Base-by-base conservation (phyloP, 2,113 vertebrate genomes). In the Hylia prasina region DNA sequence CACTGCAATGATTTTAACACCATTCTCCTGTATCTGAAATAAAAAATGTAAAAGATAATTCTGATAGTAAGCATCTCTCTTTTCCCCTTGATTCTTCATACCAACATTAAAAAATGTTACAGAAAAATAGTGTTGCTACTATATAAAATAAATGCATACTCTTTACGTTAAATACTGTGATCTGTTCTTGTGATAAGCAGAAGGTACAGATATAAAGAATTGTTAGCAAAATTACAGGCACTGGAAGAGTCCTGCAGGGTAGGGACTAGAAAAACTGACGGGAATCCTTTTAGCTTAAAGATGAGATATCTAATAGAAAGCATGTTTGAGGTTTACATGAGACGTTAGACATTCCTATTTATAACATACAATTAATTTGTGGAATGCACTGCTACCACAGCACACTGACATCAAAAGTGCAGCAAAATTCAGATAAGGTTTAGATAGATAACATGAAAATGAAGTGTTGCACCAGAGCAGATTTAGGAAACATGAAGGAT, bases 341-440 rank as follows among this genome's bases (percentile, higher is more conserved):
- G 83, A 87, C 64, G 83, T 83, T 63, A 90, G 47, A 75, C 47
- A 76, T 69, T 82, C 57, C 65, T 91, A 80, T 87, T 91, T 90
- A 89, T 71, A 92, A 87, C 65, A 71, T 48, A 75, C 21, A 87
- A 94, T 93, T 94, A 91, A 94, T 92, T 87, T 75, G 63, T 39
- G 42, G 70, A 87, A 91, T 42, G 77, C 39, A 78, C 21, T 78
- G 64, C 82, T 77, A 54, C 73, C 84, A 82, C 44, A 95, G n/a
- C 54, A 48, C 53, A 19, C 48, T 50, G 81, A 87, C 93, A 95
- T 93, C 87, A 94, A 87, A 96, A 96, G 81, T 5, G 0, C 81
- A 85, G 78, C 37, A 77, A 77, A 77, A 82, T 80, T 91, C 58
- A 82, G 90, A 87, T 73, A 82, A 80, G 48, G 50, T 86, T 93